A percentile compares a stretch with the other conserved stretches of the same genome.
These are phyloP conservation scores for Neoniphon sammara DNA, from an alignment of 2,797 vertebrate species.

Conservation along the genomic window DNA sequence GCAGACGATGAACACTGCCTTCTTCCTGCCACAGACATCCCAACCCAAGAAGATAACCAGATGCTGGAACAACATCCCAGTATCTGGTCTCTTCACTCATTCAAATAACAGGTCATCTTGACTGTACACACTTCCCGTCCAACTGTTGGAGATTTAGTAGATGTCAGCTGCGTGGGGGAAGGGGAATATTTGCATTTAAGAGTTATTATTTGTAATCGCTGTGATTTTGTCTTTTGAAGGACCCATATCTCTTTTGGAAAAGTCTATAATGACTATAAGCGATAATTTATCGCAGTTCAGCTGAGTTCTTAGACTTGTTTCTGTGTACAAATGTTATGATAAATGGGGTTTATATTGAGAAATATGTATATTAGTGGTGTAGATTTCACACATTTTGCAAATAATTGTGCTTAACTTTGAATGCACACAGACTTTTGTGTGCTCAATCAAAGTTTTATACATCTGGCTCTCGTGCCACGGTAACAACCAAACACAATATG, in stretches of 20 bases:
- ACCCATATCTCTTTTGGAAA: background rate
- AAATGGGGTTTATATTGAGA: background rate
- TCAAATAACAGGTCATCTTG: no score
- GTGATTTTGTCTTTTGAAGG: background rate
- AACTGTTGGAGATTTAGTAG: no score
- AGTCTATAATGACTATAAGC: no score
- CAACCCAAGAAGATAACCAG: no score
- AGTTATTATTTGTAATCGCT: background rate
- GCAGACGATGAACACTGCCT: constrained; percentile 1
- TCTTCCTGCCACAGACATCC: background rate
- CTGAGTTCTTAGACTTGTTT: no score
- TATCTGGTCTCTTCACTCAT: no score
- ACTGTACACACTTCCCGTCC: no score
- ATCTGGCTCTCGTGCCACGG: background rate
- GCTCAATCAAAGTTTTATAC: background rate
- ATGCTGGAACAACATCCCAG: no score
- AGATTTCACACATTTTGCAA: background rate
- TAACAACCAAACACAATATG: constrained; percentile 1
- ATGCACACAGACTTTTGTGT: background rate
- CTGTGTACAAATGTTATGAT: no score
- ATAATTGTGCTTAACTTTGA: background rate
- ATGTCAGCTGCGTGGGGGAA: no score
- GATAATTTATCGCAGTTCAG: background rate
- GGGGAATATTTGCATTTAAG: background rate
- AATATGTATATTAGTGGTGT: background rate